These are phyloP conservation scores for Drosophila nr. perissopoda DNA, from an alignment of 2,888 invertebrate species.

Conservation along the genomic window DNA sequence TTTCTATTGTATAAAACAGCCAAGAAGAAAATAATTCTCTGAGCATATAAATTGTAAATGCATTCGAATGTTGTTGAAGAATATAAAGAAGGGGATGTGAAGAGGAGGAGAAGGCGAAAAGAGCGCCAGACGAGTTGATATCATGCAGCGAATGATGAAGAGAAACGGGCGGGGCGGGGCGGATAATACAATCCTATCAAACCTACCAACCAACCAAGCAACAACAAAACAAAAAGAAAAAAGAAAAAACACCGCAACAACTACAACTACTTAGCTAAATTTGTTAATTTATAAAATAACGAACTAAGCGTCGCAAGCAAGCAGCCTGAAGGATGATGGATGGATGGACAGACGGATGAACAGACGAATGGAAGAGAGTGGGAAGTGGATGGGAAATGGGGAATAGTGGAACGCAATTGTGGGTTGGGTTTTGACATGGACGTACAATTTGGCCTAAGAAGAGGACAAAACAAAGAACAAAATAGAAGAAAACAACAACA, in stretches of 20 bases:
- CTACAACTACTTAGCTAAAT: slow-evolving; percentile 80
- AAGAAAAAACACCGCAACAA: slow-evolving; percentile 52
- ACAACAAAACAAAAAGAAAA: slow-evolving; percentile 33
- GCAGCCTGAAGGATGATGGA: slow-evolving; percentile 54
- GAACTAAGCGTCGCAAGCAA: slow-evolving; percentile 72
- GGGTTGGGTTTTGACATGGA: slow-evolving; percentile 45
- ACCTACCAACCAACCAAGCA: slow-evolving; percentile 64
- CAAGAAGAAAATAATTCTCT: slow-evolving; percentile 37
- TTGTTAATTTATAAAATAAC: slow-evolving; percentile 81
- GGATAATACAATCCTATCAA: slow-evolving; percentile 69
- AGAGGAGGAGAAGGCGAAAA: slow-evolving; percentile 7
- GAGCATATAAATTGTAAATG: slow-evolving; percentile 47
- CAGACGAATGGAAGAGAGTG: slow-evolving; percentile 6
- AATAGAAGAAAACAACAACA: slow-evolving; percentile 20
- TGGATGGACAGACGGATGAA: slow-evolving; percentile 16
- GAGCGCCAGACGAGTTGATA: slow-evolving; percentile 52
- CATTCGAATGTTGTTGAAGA: slow-evolving; percentile 56
- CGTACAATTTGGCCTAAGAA: slow-evolving; percentile 32
- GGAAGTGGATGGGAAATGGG: neutral
- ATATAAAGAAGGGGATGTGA: slow-evolving; percentile 4
- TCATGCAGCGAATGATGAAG: slow-evolving; percentile 41
- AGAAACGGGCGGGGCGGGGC: slow-evolving; percentile 16
- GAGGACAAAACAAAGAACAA: neutral
- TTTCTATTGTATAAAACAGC: slow-evolving; percentile 55
- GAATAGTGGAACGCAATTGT: slow-evolving; percentile 15